Base-by-base conservation (phyloP, 2,888 invertebrate genomes). In the Mythimna lalbum region DNA sequence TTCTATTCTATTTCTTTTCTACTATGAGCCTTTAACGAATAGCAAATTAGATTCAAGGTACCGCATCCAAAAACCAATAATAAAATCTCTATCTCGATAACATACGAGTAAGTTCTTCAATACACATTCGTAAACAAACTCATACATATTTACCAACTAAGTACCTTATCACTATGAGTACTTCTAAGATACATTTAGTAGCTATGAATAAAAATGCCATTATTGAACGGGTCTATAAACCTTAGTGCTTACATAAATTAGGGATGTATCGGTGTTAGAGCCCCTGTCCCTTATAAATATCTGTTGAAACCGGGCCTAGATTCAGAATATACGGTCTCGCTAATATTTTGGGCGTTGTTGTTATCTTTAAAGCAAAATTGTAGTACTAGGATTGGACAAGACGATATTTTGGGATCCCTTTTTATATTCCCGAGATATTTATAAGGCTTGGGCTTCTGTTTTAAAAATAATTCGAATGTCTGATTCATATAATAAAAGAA, bases 201-300 rank as follows among this genome's bases (percentile, higher is more conserved):
- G 49, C 49, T 47, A 63, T 63, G 55, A 74, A 81, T 82, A 79
- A 63, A 70, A 79, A 56, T 69, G 19, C 33, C 33, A 55, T 75
- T 57, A 64, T 63, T 21, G 50, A 31, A 50, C 36, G 17, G 60
- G 63, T 59, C 49, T 19, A 65, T 52, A 73, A 47, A 61, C 53
- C n/a, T 66, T 63, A 78, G 63, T 47, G 43, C 57, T 60, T 43
- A 70, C 56, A 82, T 82, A 82, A 76, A 72, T 76, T 36, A 50
- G 49, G 57, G 33, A 23, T 14, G n/a, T 69, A 65, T 63, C 59
- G 57, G n/a, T 59, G 63, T 65, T 62, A 68, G n/a, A 19, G 27
- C 33, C 78, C 70, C 65, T 56, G 66, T 36, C 72, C 70, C 71
- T 59, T 70, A 64, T 74, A 77, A 80, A 82, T 73, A 74, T 73